Conservation (phyloP, 2,888 invertebrate genomes). For the Sialis fuliginosa region DNA sequence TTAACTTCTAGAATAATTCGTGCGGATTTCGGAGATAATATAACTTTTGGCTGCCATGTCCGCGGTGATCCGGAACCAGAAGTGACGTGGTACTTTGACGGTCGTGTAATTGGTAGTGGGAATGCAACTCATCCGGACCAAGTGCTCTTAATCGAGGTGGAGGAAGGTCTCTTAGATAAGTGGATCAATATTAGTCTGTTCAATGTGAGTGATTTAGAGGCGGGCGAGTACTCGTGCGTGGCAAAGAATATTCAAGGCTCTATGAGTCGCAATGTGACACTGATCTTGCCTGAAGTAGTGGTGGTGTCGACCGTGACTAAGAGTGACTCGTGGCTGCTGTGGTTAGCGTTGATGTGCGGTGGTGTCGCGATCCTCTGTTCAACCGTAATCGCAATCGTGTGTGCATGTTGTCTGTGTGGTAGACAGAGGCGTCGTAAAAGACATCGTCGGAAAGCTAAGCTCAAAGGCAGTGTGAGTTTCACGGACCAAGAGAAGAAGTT, state of each 20-base stretch:
- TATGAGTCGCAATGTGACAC: conserved; percentile 40
- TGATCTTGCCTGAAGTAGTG: conserved; percentile 48
- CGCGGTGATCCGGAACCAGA: conserved; percentile 71
- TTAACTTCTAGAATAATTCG: conserved; percentile 30
- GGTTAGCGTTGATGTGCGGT: conserved; percentile 51
- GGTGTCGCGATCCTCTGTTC: conserved; percentile 45
- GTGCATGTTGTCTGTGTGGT: conserved; percentile 34
- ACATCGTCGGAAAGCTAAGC: conserved; percentile 41
- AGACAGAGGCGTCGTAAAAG: conserved; percentile 27
- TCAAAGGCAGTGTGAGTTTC: conserved; percentile 65
- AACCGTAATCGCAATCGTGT: conserved; percentile 34
- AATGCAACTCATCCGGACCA: conserved; percentile 30
- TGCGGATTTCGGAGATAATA: conserved; percentile 67
- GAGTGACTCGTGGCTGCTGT: conserved; percentile 53
- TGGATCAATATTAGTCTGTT: conserved; percentile 73
- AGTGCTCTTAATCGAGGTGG: conserved; percentile 23
- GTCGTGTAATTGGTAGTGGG: conserved; percentile 35
- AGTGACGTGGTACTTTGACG: conserved; percentile 69
- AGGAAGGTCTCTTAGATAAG: conserved; percentile 26
- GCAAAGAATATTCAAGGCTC: conserved; percentile 50
- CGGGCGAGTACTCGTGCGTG: conserved; percentile 71
- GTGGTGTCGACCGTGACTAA: conserved; percentile 62
- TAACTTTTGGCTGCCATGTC: conserved; percentile 65
- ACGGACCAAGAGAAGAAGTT: conserved; percentile 79
- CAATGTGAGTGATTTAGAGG: conserved; percentile 64